phyloP scores from a whole-genome alignment of 2,797 vertebrate genomes.

The Ciconia nigra region DNA sequence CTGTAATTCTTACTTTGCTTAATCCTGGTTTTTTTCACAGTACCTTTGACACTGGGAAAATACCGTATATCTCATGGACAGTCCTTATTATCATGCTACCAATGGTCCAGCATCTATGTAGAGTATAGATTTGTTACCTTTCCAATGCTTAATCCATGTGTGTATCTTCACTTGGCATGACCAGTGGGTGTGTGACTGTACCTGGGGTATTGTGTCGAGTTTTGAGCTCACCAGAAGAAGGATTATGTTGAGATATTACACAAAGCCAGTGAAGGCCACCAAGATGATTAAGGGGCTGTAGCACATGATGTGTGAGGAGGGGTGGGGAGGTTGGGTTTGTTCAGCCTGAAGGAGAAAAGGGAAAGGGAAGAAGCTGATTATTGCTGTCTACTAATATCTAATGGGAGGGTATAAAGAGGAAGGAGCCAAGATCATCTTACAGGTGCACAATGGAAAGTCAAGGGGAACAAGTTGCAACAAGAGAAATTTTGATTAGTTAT shows the following conservation, averaged over 20 bases:
- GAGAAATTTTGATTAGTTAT: not conserved
- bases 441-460: not conserved
- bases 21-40: not conserved
- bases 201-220: not conserved
- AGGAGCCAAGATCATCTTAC: not conserved
- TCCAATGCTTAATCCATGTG: not conserved
- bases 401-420: not conserved
- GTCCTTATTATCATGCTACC: not conserved
- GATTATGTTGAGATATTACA: fast-evolving
- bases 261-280: not conserved
- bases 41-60: not conserved
- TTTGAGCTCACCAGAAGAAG: not conserved
- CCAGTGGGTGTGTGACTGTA: not conserved
- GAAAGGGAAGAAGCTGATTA: not conserved
- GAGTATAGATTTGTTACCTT: not conserved
- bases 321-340: not conserved
- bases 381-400: not conserved
- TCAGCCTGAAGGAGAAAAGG: not conserved
- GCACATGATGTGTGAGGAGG: not conserved
- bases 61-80: not conserved
- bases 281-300: not conserved
- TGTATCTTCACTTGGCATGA: not conserved
- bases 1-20: not conserved
- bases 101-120: not conserved
- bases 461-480: not conserved